Evolutionary conservation across 2,113 vertebrate species (phyloP), one percentile per base, ranked within the genome.

Genomic region (Poeciliopsis retropinna): DNA sequence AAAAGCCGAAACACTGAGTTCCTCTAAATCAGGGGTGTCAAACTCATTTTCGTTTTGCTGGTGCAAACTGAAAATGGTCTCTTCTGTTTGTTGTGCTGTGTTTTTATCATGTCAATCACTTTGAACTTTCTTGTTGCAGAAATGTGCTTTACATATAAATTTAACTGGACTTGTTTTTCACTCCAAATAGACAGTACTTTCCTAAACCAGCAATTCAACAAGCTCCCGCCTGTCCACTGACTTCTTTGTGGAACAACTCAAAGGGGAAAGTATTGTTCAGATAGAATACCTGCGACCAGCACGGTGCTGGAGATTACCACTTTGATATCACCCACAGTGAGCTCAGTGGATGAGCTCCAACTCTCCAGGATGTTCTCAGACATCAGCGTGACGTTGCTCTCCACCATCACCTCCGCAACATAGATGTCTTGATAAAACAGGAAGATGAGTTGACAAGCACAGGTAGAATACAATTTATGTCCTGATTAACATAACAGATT

Each of bases 331-430:
- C 17, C 0, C 0, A 3, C 41, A 83, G 60, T 0, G 9, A 86
- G 0, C 0, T 0, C 0, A 9, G 0, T 0, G 1, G 1, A 11
- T 0, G 0, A 0, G 0, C 13, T 69, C 17, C 92, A 61, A 39
- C 66, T 25, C 25, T 70, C 25, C 34, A 92, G 8, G 64, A 91
- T 1, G 1, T 11, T 51, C 2, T 37, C 0, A 2, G 75, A 5
- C 0, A 85, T 60, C 79, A 94, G 25, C 0, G 91, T 89, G 60
- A 90, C 65, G 12, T 94, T 94, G 12, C 87, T 89, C 65, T 92
- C 89, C 67, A 94, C 79, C 90, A 86, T 73, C 44, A 94, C 17
- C 62, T 94, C 91, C 63, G 72, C 81, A 2, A 77, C 4, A 32
- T 78, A 91, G 14, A 64, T 30, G 3, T 88, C 69, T 44, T 13